These are phyloP conservation scores for Aquatica leii DNA, from an alignment of 2,888 invertebrate genomes.

Conservation along the genomic window DNA sequence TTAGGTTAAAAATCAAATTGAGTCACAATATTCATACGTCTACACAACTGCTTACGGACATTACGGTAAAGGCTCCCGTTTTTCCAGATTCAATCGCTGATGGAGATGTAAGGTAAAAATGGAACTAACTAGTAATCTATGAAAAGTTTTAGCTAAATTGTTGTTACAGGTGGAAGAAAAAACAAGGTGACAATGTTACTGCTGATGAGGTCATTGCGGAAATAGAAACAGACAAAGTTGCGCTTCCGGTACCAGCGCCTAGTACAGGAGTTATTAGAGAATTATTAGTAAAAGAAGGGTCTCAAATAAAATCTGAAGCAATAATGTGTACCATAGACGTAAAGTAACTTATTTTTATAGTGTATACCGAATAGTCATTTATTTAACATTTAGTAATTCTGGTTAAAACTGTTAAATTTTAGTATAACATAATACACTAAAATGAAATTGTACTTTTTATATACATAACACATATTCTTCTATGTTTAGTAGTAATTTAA, in stretches of 20 bases:
- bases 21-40: too few species aligned
- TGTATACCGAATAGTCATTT: too few species aligned
- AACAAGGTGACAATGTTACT: background rate
- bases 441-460: too few species aligned
- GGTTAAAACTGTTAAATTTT: too few species aligned
- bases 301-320: background rate
- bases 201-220: constrained; percentile 4
- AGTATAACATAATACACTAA: too few species aligned
- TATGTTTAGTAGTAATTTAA: too few species aligned
- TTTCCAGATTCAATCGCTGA: background rate
- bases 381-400: too few species aligned
- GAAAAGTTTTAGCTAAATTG: too few species aligned
- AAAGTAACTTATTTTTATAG: background rate
- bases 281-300: background rate
- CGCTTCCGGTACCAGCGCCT: background rate
- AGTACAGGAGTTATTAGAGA: constrained; percentile 3
- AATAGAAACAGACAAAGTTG: constrained; percentile 7
- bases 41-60: too few species aligned
- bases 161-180: constrained; percentile 2
- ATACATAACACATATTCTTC: too few species aligned
- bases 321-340: background rate
- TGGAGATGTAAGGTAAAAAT: constrained; percentile 4
- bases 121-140: too few species aligned
- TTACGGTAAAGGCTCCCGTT: background rate
- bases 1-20: too few species aligned